phyloP scores from a whole-genome alignment of 2,797 vertebrate species.

The Eupleurogrammus muticus region DNA sequence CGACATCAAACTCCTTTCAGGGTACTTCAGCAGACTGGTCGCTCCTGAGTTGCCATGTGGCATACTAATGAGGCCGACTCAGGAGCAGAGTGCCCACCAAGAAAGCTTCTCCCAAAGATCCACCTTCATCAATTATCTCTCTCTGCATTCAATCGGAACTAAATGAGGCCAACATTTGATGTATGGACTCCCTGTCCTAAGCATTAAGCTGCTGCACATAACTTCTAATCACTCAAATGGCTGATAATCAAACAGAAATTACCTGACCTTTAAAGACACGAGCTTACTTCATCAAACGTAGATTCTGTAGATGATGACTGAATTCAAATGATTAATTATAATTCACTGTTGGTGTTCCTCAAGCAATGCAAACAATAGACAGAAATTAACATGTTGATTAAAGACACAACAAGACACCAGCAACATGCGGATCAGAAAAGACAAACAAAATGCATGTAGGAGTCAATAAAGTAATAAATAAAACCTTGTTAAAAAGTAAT shows the following conservation, averaged over 20 bases:
- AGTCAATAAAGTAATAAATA: too few species aligned
- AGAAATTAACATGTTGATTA: too few species aligned
- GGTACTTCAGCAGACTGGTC: conserved; percentile 45
- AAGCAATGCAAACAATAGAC: too few species aligned
- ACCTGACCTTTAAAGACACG: conserved; percentile 3
- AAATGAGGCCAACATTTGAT: conserved; percentile 37
- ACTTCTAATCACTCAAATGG: conserved; percentile 33
- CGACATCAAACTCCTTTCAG: conserved; percentile 76
- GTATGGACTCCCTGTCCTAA: conserved; percentile 39
- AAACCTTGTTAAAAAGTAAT: too few species aligned
- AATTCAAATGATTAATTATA: too few species aligned
- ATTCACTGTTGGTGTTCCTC: too few species aligned
- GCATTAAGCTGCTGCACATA: conserved; percentile 34
- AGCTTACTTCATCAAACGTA: too few species aligned
- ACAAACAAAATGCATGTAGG: too few species aligned
- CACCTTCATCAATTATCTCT: conserved; percentile 34
- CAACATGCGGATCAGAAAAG: too few species aligned
- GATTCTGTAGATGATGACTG: too few species aligned
- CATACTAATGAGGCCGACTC: conserved; percentile 69
- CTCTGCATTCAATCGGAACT: conserved; percentile 30
- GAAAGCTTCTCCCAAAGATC: conserved; percentile 71
- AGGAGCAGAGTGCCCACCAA: conserved; percentile 55
- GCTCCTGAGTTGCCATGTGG: conserved; percentile 46
- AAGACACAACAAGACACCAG: too few species aligned
- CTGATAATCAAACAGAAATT: conserved; percentile 28